Base-by-base conservation (phyloP, 2,888 invertebrate genomes). In the Lomographa bimaculata region DNA sequence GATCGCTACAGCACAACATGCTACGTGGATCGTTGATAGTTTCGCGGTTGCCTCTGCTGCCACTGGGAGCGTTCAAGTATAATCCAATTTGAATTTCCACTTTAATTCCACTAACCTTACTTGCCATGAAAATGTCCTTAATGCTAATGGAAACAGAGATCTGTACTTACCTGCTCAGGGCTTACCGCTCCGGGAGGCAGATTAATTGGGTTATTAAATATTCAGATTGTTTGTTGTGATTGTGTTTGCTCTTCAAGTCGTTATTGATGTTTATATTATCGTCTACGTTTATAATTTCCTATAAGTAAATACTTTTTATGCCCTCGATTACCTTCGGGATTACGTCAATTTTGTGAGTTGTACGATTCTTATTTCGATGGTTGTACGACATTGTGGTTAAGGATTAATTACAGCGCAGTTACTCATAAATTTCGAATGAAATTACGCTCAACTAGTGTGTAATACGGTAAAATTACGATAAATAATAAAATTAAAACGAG, bases 21-120 rank as follows among this genome's bases (percentile, higher is more conserved):
- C 51, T 48, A 51, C 37, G 35, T 41, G 50, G 48, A 50, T 36
- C 40, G 45, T 38, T 45, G 47, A 44, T 46, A 50, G 50, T 54
- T 60, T 46, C 47, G 54, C 42, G 44, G 40, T 52, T 42, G 28
- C 44, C 44, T 52, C 49, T 32, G 41, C 38, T 50, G 46, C 48
- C 35, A 44, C 39, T 38, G 52, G 53, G 32, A 40, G 39, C 43
- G 38, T 49, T 51, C 43, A 35, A 43, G 39, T 46, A 29, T 49
- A 49, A 63, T 64, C 57, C 57, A 57, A 62, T 66, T 62, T 63
- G 56, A 63, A 64, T 57, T 63, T 59, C 54, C 57, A 56, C 63
- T 63, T 60, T 64, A 61, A 66, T 64, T 60, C 57, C 57, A 59
- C 62, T 64, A 62, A 60, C 58, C 54, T 58, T 55, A 57, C 60